phyloP scores from a whole-genome alignment of 1,140 invertebrate genomes.

The Micrasema longulum region DNA sequence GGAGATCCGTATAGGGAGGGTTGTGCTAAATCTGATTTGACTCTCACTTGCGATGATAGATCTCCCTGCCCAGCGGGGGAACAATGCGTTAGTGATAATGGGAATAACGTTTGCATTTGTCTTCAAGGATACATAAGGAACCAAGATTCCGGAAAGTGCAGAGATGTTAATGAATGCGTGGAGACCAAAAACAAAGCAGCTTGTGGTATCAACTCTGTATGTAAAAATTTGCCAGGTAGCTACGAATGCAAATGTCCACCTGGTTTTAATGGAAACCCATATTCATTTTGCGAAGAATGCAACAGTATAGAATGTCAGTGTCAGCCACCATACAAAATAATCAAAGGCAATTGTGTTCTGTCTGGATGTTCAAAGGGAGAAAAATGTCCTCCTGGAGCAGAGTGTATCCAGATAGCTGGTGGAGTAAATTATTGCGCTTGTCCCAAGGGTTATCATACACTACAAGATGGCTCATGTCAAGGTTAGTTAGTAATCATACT shows the following conservation, averaged over 20 bases:
- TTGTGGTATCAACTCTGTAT: constrained; percentile 89
- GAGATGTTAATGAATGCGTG: constrained; percentile 91
- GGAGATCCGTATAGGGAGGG: constrained; percentile 80
- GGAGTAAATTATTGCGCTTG: constrained; percentile 91
- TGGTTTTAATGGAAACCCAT: constrained; percentile 90
- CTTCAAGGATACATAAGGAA: constrained; percentile 85
- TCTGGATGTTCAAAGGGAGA: constrained; percentile 83
- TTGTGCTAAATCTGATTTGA: constrained; percentile 73
- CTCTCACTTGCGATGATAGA: constrained; percentile 76
- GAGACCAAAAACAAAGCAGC: constrained; percentile 77
- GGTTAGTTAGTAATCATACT: no score
- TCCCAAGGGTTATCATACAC: constrained; percentile 82
- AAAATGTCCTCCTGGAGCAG: constrained; percentile 83
- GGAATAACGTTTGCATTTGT: constrained; percentile 87
- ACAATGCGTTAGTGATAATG: constrained; percentile 84
- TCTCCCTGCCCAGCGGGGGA: constrained; percentile 84
- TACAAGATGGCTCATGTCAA: constrained; percentile 80
- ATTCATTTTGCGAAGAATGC: constrained; percentile 86
- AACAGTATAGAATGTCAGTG: constrained; percentile 87
- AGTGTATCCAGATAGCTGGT: constrained; percentile 89
- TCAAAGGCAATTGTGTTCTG: constrained; percentile 85
- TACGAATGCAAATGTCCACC: constrained; percentile 92
- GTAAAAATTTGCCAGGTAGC: constrained; percentile 93
- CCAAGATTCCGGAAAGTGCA: constrained; percentile 77
- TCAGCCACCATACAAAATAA: constrained; percentile 86